A percentile compares a stretch with the other conserved stretches of the same genome.
These are phyloP conservation scores for Lepidothrix coronata DNA, from an alignment of 2,113 vertebrate species.

Conservation along the genomic window DNA sequence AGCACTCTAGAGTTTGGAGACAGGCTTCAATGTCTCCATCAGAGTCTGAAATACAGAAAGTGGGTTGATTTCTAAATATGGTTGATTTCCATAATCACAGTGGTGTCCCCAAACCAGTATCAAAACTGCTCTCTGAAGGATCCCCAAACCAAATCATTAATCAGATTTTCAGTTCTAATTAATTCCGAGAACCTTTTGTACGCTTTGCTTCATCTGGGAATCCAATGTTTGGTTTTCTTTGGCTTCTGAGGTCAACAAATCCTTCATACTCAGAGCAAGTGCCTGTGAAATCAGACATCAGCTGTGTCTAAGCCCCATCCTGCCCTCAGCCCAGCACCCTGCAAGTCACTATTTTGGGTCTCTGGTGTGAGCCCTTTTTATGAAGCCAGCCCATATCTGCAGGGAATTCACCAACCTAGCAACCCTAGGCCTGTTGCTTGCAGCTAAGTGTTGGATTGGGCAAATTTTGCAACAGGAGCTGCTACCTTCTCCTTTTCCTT, in stretches of 20 bases:
- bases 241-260: neutral
- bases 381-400: neutral
- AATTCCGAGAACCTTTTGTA: constrained; percentile 29
- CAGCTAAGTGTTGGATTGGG: neutral
- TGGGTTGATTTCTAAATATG: neutral
- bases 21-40: neutral
- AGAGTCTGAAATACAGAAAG: neutral
- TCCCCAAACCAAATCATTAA: constrained; percentile 12
- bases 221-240: neutral
- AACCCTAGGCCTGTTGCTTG: neutral
- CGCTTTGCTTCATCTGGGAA: constrained; percentile 10
- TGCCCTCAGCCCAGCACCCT: neutral
- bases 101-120: neutral
- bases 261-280: neutral
- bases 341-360: neutral
- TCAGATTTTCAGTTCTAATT: constrained; percentile 46
- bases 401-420: neutral
- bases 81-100: constrained; percentile 9
- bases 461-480: neutral
- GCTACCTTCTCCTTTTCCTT: neutral
- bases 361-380: neutral
- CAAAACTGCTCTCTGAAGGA: constrained; percentile 21
- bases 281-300: neutral
- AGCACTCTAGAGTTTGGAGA: neutral
- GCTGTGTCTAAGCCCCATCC: neutral